Evolutionary conservation across 2,888 invertebrate genomes (phyloP), one percentile per base, ranked within the genome.

Genomic region (Synanthedon tipuliformis): DNA sequence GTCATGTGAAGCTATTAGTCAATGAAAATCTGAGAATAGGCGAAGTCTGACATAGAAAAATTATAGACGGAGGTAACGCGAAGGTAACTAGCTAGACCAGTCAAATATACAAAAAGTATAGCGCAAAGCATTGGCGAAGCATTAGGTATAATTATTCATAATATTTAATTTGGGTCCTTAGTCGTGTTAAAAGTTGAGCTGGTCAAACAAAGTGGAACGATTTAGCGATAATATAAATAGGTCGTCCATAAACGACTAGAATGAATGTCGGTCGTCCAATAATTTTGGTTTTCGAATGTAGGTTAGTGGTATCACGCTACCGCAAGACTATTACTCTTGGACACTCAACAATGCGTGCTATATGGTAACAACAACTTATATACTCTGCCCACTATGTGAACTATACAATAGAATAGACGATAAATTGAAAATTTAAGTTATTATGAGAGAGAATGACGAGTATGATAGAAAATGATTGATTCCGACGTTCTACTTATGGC

Each of bases 281-380:
- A 75, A 73, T 75, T 76, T 78, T 61, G 61, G 64, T 69, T 68
- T 66, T 65, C 65, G 77, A 80, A 84, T 83, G 82, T 84, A 73
- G 83, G 83, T 83, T 78, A 84, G 69, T 68, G 62, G 78, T 73
- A 66, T 67, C 84, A 85, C 84, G 82, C 80, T 71, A 81, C 76
- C 72, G 73, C 27, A 52, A 59, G 62, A 53, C 55, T 62, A 58
- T 54, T 55, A 55, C 53, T 55, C 48, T 50, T 56, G 51, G 53
- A 55, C 54, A 52, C 54, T 52, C 53, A 53, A 51, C 55, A 50
- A 56, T 56, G 53, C 59, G 59, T 58, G 57, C 53, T 54, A 54
- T 55, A 56, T 54, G 56, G 54, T 53, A 58, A 12, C 18, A 45
- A 45, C 7, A 12, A 45, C 45, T 15, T n/a, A 45, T 45, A 52